Percentiles rank a stretch among this genome's conserved stretches.
These are phyloP conservation scores for Chironomus striatipennis DNA, from an alignment of 1,140 invertebrate genomes.

Conservation along the genomic window DNA sequence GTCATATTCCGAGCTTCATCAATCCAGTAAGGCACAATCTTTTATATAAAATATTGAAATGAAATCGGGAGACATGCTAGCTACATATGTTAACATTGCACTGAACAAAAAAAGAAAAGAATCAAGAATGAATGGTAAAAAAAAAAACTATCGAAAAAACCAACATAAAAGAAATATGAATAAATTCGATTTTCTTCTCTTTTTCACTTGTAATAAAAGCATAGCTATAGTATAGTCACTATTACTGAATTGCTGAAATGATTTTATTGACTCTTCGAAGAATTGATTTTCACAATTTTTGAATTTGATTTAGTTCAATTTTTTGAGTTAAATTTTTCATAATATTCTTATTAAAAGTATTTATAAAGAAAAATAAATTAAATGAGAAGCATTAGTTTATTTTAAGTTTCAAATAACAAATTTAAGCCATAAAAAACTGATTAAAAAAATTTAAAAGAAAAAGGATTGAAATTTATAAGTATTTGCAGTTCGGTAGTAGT, in stretches of 20 bases:
- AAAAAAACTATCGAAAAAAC: background rate
- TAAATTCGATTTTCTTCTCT: background rate
- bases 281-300: no score
- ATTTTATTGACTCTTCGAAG: background rate
- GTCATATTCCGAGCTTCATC: background rate
- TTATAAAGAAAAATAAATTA: no score
- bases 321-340: no score
- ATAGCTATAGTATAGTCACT: background rate
- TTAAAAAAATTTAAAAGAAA: slow-evolving; percentile 24
- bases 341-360: no score
- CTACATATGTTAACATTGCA: slow-evolving; percentile 8
- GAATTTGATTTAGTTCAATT: no score
- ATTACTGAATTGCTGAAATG: no score
- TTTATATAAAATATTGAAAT: background rate
- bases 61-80: background rate
- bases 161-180: background rate
- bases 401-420: no score
- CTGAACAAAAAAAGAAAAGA: background rate
- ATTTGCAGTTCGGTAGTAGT: background rate
- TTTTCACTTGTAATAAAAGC: background rate
- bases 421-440: background rate
- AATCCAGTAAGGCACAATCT: background rate
- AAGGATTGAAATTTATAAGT: background rate
- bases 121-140: background rate
- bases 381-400: no score